Evolutionary conservation across 2,888 invertebrate genomes (phyloP).

Genomic region (Melinaea marsaeus): DNA sequence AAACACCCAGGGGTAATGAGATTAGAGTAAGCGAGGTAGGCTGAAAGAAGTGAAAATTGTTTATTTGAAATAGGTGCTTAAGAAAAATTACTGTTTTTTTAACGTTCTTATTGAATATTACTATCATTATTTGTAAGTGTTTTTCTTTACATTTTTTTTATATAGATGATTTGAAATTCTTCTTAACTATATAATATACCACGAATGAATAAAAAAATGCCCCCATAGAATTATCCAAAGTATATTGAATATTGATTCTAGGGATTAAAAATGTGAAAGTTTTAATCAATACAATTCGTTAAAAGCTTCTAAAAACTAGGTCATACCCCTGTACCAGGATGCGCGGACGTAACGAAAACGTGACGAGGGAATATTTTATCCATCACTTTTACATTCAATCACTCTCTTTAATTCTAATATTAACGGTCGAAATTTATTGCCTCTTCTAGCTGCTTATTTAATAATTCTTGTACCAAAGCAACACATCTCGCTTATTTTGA

Average conservation of each 20-base stretch:
- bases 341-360: conserved; percentile 22
- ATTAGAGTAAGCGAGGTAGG: conserved; percentile 47
- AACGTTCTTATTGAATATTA: not conserved
- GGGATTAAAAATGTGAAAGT: not conserved
- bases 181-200: too few species aligned
- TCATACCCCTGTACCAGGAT: conserved; percentile 5
- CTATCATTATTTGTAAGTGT: too few species aligned
- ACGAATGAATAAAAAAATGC: too few species aligned
- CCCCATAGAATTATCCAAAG: too few species aligned
- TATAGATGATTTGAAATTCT: too few species aligned
- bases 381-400: conserved; percentile 48
- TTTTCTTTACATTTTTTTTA: too few species aligned
- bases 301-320: conserved; percentile 11
- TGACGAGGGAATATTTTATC: conserved; percentile 47
- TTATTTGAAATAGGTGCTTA: not conserved
- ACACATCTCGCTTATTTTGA: not conserved
- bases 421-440: conserved; percentile 33
- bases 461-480: conserved; percentile 7
- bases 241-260: too few species aligned
- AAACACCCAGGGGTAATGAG: conserved; percentile 41
- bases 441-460: conserved; percentile 8
- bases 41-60: conserved; percentile 14
- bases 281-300: conserved; percentile 7
- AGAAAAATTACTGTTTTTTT: not conserved
- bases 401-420: conserved; percentile 42